Base-by-base conservation (phyloP, 2,888 invertebrate species). In the Temnothorax rugatulus region DNA sequence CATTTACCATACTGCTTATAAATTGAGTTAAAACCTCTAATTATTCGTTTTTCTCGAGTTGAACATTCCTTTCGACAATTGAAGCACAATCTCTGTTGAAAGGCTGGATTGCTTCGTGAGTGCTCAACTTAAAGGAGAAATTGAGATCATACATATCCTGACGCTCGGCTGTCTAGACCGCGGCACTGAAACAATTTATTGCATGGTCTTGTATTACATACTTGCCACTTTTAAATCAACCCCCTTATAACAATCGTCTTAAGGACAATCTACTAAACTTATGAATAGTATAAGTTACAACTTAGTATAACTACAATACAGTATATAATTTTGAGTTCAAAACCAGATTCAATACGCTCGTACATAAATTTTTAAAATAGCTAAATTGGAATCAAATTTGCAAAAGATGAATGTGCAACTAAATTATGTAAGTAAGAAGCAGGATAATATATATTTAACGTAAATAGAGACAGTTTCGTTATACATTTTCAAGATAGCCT, bases 241-340 rank as follows among this genome's bases (percentile, higher is more conserved):
- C 29, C 29, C 4, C 29, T 29, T 29, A 29, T 29, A 29, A 29
- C 29, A 29, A 29, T 29, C 29, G 29, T 50, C 50, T 63, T 47
- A 75, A 75, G 50, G 2, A 52, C 18, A 34, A 76, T 64, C 25
- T 50, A 38, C n/a, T 15, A 13, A 76, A 76, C 50, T 50, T 64
- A 38, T 50, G 38, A 50, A 47, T 50, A 25, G 7, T 21, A 21
- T 59, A 74, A 61, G 13, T 74, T 59, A 59, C 11, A 63, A 41
- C 21, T 21, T 21, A 38, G 7, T 75, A 61, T 34, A 63, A 47
- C 29, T 38, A n/a, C 29, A 18, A 74, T 41, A 44, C 18, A 1
- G 5, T 21, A 38, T 8, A 8, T 15, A 41, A 73, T 44, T 75
- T 25, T 21, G 47, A 52, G 47, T 61, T 21, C n/a, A 47, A 75